Evolutionary conservation across 1,140 invertebrate species (phyloP), one percentile per base, ranked within the genome.

Genomic region (Mactra quadrangularis): DNA sequence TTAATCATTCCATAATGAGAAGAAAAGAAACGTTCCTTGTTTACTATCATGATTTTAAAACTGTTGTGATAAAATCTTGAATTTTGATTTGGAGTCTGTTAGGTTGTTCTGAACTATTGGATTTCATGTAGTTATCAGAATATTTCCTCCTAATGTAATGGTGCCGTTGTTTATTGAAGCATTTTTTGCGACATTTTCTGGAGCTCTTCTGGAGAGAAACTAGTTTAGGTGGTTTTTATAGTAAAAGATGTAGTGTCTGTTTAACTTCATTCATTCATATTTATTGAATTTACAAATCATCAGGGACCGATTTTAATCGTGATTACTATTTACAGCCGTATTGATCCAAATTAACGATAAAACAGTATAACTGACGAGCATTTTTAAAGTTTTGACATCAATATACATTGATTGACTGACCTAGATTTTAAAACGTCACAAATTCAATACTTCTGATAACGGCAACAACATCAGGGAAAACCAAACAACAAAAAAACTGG

Each of bases 261-360:
- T 31, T 29, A 47, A 55, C 41, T 55, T 41, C 50, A 55, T 78
- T 78, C 76, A 78, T 78, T 78, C 60, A 78, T 45, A 78, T 68
- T 78, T 78, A 78, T 78, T 78, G 76, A 78, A 78, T 78, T 78
- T 78, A 31, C 76, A 78, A 78, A 78, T 78, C 76, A 68, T 78
- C 53, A 50, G 76, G 53, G 76, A 78, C 60, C 62, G 33, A 38
- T 78, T 41, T 78, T 66, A 66, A 78, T 78, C 60, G 31, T 47
- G 68, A 82, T 82, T 35, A 31, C 38, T 19, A 47, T 47, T 72
- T 82, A 82, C 70, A 72, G 78, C 68, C n/a, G n/a, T 82, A 82
- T 82, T 82, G 78, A 82, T 82, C 47, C 68, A 45, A 17, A 25
- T 13, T 38, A 25, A 57, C 17, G 31, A 55, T 59, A 70, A 47